Percentiles rank a stretch among this genome's conserved stretches.
phyloP scores from a whole-genome alignment of 2,113 vertebrate genomes.

The Pseudorasbora parva region DNA sequence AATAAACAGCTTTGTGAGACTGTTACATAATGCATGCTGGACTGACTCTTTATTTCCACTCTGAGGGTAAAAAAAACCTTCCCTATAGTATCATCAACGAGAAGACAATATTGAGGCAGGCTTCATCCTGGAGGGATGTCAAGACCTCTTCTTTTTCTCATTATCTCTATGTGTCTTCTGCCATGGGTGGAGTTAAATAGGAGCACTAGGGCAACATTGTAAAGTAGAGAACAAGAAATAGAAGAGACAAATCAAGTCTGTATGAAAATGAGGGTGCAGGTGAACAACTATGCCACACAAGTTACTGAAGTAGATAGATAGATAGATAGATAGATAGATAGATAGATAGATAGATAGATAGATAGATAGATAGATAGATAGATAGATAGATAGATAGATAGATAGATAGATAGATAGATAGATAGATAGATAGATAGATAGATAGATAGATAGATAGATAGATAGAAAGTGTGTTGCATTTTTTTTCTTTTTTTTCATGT shows the following conservation, averaged over 20 bases:
- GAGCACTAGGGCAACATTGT: not conserved
- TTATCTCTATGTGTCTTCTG: conserved; percentile 40
- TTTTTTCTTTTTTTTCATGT: not conserved
- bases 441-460: not conserved
- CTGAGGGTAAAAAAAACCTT: not conserved
- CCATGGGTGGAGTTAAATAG: conserved; percentile 22
- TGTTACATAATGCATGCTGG: conserved; percentile 27
- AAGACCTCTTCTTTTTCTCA: conserved; percentile 44
- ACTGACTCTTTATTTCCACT: conserved; percentile 13
- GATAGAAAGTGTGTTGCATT: not conserved
- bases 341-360: no score
- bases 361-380: no score
- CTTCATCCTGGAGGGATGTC: conserved; percentile 35
- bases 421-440: no score
- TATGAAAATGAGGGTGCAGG: not conserved
- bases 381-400: no score
- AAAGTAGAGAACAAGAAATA: not conserved
- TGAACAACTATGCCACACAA: not conserved
- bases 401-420: no score
- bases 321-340: no score
- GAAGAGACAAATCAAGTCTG: conserved; percentile 7
- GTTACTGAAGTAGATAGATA: not conserved
- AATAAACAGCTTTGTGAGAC: conserved; percentile 9
- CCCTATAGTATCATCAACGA: not conserved
- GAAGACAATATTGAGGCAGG: conserved; percentile 33